Evolutionary conservation across 2,888 invertebrate species (phyloP), one percentile per base, ranked within the genome.

Genomic region (Eudemis profundana): DNA sequence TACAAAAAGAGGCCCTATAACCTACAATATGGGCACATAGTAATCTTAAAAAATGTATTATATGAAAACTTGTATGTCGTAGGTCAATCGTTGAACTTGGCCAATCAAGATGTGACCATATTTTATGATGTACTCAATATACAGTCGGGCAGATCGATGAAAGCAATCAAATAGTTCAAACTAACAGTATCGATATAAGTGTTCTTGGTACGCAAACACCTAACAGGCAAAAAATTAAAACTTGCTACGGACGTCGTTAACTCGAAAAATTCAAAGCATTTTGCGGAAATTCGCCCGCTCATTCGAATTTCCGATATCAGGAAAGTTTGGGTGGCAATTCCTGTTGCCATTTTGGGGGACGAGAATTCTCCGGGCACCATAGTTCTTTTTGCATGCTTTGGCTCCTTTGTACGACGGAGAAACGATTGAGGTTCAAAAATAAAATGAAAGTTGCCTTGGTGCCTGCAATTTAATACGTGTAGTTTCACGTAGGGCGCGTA

Each of bases 281-380:
- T 15, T 15, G 23, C 17, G 49, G 38, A 27, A 50, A 49, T 40
- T 40, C 49, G 4, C 21, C 21, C 17, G 38, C 36, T 49, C 19
- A 19, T 17, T 17, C 36, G 27, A 17, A 60, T 40, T 60, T 29
- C 29, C 38, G 27, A 49, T 60, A 50, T 4, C 54, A 15, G 40
- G 12, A 4, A 42, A 42, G 27, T 15, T 42, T 42, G 15, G 19
- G 23, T 19, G 14, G 53, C 12, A 12, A 15, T 40, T 54, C 15
- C n/a, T 54, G 42, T 15, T 38, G 4, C 17, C 53, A 12, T 15
- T 54, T 23, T 27, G 15, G 36, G 4, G 21, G 21, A 40, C 2
- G 33, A n/a, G 14, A 54, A n/a, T 4, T 17, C 10, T 15, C 17
- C 15, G 17, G 17, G 3, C 27, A 15, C 10, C 10, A 15, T 54